Percentiles rank a stretch among this genome's conserved stretches.
These are phyloP conservation scores for Montipora efflorescens DNA, from an alignment of 64 coral and sea anemone species.

Conservation along the genomic window DNA sequence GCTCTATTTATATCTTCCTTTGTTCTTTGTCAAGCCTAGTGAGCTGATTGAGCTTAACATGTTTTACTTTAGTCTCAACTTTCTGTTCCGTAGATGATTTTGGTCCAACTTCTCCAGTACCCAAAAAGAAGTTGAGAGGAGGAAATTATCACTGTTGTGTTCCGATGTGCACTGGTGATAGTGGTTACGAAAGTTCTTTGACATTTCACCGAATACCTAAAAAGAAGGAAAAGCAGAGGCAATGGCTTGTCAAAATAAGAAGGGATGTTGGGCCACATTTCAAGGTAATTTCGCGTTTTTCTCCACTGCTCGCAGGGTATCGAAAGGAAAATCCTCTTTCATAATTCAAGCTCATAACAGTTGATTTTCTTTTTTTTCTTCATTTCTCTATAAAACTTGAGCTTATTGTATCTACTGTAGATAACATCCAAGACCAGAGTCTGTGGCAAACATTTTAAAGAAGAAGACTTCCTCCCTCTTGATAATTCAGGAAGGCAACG, in stretches of 20 bases:
- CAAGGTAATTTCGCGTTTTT: neutral
- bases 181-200: neutral
- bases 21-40: constrained; percentile 26
- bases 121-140: neutral
- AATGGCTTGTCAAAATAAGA: constrained; percentile 16
- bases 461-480: constrained; percentile 8
- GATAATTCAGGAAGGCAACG: neutral
- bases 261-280: neutral
- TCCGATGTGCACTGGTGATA: neutral
- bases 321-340: too few species aligned
- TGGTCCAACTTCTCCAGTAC: neutral
- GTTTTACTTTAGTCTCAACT: neutral
- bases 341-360: too few species aligned
- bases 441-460: constrained; percentile 14
- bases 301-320: too few species aligned
- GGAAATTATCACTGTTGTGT: neutral
- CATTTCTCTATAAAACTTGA: neutral
- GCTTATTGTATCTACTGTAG: neutral
- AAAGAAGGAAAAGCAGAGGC: neutral
- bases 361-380: too few species aligned
- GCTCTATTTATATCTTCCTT: neutral
- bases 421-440: constrained; percentile 16
- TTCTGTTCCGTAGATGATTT: neutral
- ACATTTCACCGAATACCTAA: constrained; percentile 17
- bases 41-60: constrained; percentile 3